Percentiles rank a stretch among this genome's conserved stretches.
These are phyloP conservation scores for Pollenia labialis DNA, from an alignment of 2,888 invertebrate species.

Conservation along the genomic window DNA sequence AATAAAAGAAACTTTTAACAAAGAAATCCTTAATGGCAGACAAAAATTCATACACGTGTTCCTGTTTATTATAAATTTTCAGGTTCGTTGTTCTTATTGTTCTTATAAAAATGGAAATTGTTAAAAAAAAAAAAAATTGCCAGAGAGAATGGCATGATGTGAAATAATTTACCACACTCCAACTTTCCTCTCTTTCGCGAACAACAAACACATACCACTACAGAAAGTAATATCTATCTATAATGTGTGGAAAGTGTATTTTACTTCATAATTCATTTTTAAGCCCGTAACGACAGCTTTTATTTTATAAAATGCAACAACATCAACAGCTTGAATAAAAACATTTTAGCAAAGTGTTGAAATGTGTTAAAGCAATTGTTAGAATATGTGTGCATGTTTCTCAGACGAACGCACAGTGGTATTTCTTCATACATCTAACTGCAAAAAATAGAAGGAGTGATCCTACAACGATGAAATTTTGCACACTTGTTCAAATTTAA, in stretches of 20 bases:
- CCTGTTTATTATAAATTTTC: too few relatives aligned
- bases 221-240: neutral
- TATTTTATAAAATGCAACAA: conserved; percentile 43
- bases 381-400: neutral
- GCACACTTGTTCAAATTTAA: too few relatives aligned
- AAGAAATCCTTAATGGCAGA: conserved; percentile 23
- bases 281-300: conserved; percentile 67
- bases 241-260: conserved; percentile 25
- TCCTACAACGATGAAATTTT: too few relatives aligned
- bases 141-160: too few relatives aligned
- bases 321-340: conserved; percentile 16
- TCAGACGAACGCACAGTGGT: too few relatives aligned
- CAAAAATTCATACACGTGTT: conserved; percentile 2
- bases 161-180: too few relatives aligned
- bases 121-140: too few relatives aligned
- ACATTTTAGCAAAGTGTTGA: conserved; percentile 34
- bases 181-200: neutral
- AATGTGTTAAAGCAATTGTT: conserved; percentile 6
- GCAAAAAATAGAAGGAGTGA: too few relatives aligned
- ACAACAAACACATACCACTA: neutral
- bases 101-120: too few relatives aligned
- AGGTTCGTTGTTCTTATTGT: too few relatives aligned
- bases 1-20: conserved; percentile 18
- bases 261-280: conserved; percentile 65
- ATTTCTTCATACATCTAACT: too few relatives aligned